These are phyloP conservation scores for Drosophila kanekoi DNA, from an alignment of 2,888 invertebrate genomes.

Conservation along the genomic window DNA sequence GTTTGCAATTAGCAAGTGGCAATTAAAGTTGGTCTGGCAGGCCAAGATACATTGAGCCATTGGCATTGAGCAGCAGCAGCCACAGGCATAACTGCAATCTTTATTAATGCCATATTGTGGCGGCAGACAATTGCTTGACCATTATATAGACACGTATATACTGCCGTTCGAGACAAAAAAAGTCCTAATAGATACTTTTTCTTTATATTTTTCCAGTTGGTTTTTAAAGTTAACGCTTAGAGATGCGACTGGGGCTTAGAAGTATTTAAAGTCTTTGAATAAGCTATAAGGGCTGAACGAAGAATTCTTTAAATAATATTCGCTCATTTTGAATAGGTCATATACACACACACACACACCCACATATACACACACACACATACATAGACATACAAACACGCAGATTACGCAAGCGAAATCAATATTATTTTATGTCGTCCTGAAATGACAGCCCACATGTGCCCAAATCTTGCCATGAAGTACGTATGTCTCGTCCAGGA, in stretches of 20 bases:
- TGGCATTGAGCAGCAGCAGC: conserved; percentile 48
- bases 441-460: conserved; percentile 35
- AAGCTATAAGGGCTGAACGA: no score
- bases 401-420: conserved; percentile 43
- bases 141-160: conserved; percentile 1
- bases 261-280: not conserved
- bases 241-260: not conserved
- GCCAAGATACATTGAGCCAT: conserved; percentile 54
- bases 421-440: conserved; percentile 44
- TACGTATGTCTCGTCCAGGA: not conserved
- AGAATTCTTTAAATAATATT: not conserved
- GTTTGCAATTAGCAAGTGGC: conserved; percentile 78
- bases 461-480: conserved; percentile 12
- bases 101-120: conserved; percentile 54
- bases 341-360: conserved; percentile 3
- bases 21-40: conserved; percentile 64
- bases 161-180: not conserved
- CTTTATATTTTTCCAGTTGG: not conserved
- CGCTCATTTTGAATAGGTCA: not conserved
- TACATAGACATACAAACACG: not conserved
- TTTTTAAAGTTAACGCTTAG: no score
- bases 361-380: not conserved
- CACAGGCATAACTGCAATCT: conserved; percentile 43
- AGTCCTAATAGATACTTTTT: not conserved
- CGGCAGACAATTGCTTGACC: conserved; percentile 34